These are phyloP conservation scores for Corythornis vintsioides DNA, from an alignment of 2,113 vertebrate species.

Conservation along the genomic window DNA sequence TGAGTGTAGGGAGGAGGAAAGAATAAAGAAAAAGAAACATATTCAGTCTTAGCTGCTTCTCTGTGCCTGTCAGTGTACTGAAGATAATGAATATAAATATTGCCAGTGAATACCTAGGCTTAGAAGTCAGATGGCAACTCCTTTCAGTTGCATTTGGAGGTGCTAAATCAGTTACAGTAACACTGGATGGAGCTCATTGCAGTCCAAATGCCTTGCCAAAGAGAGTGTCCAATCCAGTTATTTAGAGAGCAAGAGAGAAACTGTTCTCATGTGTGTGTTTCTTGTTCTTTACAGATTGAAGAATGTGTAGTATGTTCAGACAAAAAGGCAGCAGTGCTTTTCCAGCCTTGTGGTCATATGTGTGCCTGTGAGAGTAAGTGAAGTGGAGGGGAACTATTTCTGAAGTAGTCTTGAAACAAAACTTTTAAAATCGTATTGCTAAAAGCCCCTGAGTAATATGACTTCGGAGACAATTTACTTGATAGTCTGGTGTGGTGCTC, in stretches of 20 bases:
- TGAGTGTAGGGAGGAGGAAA: background rate
- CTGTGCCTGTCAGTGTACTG: background rate
- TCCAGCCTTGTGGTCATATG: slow-evolving; percentile 99
- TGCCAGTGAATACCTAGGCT: background rate
- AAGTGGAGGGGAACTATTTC: background rate
- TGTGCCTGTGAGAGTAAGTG: slow-evolving; percentile 99
- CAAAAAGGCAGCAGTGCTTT: slow-evolving; percentile 97
- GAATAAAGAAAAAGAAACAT: background rate
- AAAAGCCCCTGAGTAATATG: background rate
- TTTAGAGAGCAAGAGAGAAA: background rate
- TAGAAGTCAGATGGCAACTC: background rate
- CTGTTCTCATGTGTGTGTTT: background rate
- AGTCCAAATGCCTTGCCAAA: background rate
- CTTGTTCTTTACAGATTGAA: slow-evolving; percentile 84
- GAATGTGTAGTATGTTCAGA: slow-evolving; percentile 99
- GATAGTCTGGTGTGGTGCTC: background rate
- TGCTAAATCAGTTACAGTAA: background rate
- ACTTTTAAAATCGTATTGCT: background rate
- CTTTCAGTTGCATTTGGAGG: background rate
- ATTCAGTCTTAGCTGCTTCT: background rate
- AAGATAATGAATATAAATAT: background rate
- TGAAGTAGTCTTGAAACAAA: background rate
- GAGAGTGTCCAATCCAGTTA: background rate
- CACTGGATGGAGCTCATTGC: background rate
- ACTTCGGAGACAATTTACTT: background rate